Conservation (phyloP, 1,140 invertebrate genomes). For the Drosophila baimaii region DNA sequence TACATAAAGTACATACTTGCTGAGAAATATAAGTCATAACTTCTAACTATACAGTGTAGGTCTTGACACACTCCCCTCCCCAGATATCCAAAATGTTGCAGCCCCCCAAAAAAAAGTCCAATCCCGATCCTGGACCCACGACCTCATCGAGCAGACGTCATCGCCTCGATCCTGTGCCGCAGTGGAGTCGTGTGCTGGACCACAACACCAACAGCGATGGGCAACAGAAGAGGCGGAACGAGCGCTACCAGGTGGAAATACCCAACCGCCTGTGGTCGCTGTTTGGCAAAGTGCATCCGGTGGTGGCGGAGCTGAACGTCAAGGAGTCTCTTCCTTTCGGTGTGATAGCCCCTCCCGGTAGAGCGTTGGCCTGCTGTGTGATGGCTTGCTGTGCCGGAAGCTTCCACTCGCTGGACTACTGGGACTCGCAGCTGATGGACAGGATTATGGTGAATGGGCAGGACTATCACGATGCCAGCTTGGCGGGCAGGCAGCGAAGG, state of each 20-base stretch:
- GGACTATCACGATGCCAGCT: constrained; percentile 85
- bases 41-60: not conserved
- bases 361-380: constrained; percentile 84
- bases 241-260: constrained; percentile 37
- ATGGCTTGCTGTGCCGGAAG: constrained; percentile 85
- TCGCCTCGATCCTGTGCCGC: constrained; percentile 4
- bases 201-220: constrained; percentile 10
- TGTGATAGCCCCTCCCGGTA: not conserved
- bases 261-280: constrained; percentile 41
- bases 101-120: not conserved
- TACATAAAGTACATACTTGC: no score
- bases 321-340: not conserved
- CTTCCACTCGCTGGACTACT: constrained; percentile 85
- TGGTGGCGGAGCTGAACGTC: not conserved
- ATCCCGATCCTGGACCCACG: not conserved
- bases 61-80: not conserved
- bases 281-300: constrained; percentile 12
- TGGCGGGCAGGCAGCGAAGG: constrained; percentile 79
- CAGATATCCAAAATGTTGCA: not conserved
- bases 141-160: not conserved
- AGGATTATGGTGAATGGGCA: constrained; percentile 85
- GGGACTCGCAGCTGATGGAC: constrained; percentile 86
- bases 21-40: no score
- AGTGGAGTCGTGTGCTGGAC: constrained; percentile 28
- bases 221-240: not conserved